These are phyloP conservation scores for Hirudinaria manillensis DNA, from an alignment of 2,888 invertebrate species.

Conservation along the genomic window DNA sequence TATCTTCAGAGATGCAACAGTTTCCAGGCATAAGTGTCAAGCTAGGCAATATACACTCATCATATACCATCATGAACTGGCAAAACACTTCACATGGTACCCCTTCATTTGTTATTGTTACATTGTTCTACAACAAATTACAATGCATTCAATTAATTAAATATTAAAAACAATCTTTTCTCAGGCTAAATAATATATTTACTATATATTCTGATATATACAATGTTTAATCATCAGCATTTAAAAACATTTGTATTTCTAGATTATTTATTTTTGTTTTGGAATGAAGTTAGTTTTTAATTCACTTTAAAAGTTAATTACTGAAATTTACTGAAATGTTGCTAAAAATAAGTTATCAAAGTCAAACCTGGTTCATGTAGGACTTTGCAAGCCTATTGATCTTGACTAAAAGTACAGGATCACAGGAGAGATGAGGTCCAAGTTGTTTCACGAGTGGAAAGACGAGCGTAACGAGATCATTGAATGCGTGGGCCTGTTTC, in stretches of 20 bases:
- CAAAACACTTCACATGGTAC: constrained; percentile 61
- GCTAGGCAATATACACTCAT: constrained; percentile 81
- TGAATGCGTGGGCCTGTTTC: constrained; percentile 64
- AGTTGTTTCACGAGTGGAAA: constrained; percentile 16
- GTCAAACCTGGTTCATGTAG: constrained; percentile 46
- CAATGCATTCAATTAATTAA: neutral
- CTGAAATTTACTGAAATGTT: no score
- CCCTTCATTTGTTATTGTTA: neutral
- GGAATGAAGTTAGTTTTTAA: no score
- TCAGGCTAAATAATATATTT: neutral
- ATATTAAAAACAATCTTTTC: neutral
- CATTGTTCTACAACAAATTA: neutral
- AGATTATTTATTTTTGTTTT: no score
- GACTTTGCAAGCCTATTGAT: constrained; percentile 60
- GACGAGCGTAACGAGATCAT: constrained; percentile 59
- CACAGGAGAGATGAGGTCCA: constrained; percentile 74
- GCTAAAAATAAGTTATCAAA: neutral
- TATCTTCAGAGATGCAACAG: constrained; percentile 89
- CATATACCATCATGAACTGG: constrained; percentile 77
- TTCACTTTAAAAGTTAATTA: no score
- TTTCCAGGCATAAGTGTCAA: constrained; percentile 86
- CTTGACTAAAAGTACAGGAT: constrained; percentile 85
- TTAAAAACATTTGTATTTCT: no score
- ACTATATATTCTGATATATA: no score
- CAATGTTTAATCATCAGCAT: no score